A percentile compares a stretch with the other conserved stretches of the same genome.
Conservation (phyloP, 2,797 vertebrate genomes). For the Stomatorhinus walkeri region DNA sequence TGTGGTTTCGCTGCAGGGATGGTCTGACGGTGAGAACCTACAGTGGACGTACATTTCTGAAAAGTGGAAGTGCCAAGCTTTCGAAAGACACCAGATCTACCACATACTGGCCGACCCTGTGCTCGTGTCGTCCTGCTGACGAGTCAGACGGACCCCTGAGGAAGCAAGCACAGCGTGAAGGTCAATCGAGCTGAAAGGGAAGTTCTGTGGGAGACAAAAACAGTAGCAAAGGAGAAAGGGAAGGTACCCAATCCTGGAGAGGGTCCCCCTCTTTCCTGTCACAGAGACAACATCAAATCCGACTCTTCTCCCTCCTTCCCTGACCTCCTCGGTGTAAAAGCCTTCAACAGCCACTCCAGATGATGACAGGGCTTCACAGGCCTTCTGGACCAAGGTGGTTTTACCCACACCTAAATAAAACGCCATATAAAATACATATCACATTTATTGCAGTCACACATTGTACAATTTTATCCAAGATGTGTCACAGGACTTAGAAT, state of each 20-base stretch:
- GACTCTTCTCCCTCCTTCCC: constrained; percentile 72
- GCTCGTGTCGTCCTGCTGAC: constrained; percentile 53
- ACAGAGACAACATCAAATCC: constrained; percentile 94
- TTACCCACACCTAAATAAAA: constrained; percentile 79
- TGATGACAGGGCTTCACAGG: constrained; percentile 65
- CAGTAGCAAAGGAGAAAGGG: constrained; percentile 12
- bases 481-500: background rate
- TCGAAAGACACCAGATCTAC: constrained; percentile 87
- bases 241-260: constrained; percentile 82
- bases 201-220: constrained; percentile 24
- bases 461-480: background rate
- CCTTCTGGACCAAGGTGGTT: constrained; percentile 87
- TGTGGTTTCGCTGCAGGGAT: background rate
- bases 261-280: constrained; percentile 69
- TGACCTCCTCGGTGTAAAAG: constrained; percentile 93
- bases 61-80: constrained; percentile 74
- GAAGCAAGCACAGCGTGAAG: background rate
- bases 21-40: background rate
- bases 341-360: constrained; percentile 67
- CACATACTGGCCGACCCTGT: constrained; percentile 80
- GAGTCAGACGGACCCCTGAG: constrained; percentile 40
- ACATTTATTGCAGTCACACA: constrained; percentile 2
- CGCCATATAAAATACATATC: background rate
- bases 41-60: constrained; percentile 63
- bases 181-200: background rate